Evolutionary conservation across 2,888 invertebrate species (phyloP).

Genomic region (Gortyna flavago): DNA sequence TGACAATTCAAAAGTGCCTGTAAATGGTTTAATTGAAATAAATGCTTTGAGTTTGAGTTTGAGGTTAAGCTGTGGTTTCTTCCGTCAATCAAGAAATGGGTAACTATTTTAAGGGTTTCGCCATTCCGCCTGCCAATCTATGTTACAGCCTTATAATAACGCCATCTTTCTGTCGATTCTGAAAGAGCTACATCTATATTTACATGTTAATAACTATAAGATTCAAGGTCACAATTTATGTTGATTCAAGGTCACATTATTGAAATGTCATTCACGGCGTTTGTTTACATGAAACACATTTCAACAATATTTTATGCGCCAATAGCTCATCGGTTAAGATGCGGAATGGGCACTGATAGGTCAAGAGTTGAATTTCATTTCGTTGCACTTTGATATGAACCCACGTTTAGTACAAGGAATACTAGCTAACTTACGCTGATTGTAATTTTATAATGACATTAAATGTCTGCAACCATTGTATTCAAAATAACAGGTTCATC

Average conservation of each 20-base stretch:
- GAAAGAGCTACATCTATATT: neutral
- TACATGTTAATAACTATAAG: neutral
- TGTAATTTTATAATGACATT: neutral
- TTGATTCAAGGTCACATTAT: neutral
- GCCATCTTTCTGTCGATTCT: neutral
- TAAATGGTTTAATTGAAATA: no score
- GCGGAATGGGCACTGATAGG: neutral
- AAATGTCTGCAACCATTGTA: neutral
- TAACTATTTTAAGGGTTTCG: neutral
- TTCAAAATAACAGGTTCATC: neutral
- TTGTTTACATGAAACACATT: neutral
- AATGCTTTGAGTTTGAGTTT: no score
- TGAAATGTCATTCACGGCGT: no score
- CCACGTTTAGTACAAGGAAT: neutral
- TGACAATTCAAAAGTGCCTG: no score
- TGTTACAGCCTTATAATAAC: neutral
- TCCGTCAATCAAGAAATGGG: neutral
- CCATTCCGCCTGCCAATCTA: neutral
- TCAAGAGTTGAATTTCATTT: neutral
- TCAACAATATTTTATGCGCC: neutral
- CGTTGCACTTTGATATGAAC: neutral
- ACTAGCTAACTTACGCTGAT: neutral
- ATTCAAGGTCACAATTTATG: neutral
- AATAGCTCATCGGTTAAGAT: neutral
- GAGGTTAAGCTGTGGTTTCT: slow-evolving; percentile 6